These are phyloP conservation scores for Oedothorax gibbosus DNA, from an alignment of 1,140 invertebrate species.

Conservation along the genomic window DNA sequence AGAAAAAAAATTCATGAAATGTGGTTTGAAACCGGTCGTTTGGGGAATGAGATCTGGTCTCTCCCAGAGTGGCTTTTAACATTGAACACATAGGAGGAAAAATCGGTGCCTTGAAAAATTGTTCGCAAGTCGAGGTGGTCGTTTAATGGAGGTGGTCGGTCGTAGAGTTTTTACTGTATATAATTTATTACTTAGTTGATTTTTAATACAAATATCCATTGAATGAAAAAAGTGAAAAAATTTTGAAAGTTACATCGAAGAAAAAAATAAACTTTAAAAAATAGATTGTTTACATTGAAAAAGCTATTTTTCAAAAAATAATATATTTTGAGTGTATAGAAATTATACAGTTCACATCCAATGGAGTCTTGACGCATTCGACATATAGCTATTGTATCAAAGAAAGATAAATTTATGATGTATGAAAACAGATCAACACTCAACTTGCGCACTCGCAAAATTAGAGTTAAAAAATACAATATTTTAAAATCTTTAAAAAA, in stretches of 20 bases:
- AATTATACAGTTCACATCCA: neutral
- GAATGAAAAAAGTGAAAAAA: neutral
- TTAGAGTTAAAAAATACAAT: neutral
- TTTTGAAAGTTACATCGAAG: neutral
- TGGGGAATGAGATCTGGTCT: no score
- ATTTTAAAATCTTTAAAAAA: neutral
- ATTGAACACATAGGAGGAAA: no score
- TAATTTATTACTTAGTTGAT: neutral
- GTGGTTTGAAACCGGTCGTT: no score
- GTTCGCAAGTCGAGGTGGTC: no score
- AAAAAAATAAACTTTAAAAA: neutral
- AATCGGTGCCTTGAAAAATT: no score
- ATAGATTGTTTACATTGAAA: neutral
- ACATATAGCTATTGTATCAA: no score
- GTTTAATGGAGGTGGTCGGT: no score
- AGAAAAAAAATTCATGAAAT: no score
- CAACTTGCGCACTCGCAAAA: no score
- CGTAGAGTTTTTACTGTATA: no score
- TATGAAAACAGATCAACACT: neutral
- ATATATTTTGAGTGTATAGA: neutral
- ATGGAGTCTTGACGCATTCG: no score
- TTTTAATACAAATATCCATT: neutral
- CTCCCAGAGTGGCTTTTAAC: no score
- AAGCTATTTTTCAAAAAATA: neutral
- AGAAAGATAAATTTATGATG: neutral